Percentiles rank a stretch among this genome's conserved stretches.
Evolutionary conservation across 2,797 vertebrate species (phyloP).

Genomic region (Aratinga solstitialis): DNA sequence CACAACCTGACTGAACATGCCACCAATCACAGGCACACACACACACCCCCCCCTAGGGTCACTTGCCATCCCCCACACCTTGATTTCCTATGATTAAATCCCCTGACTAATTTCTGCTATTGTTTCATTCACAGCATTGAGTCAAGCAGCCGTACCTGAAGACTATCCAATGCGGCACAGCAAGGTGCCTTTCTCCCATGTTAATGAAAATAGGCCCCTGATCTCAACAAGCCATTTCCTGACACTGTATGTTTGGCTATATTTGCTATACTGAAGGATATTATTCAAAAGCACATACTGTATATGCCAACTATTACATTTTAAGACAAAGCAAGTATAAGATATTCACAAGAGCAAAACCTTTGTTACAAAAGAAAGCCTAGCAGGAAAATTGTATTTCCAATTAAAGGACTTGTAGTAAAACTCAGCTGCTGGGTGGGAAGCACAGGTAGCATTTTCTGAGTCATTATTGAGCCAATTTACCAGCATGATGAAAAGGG

Average conservation of each 20-base stretch:
- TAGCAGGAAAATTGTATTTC: not conserved
- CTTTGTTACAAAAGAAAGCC: not conserved
- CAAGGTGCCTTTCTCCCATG: not conserved
- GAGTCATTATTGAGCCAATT: not conserved
- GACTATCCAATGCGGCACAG: not conserved
- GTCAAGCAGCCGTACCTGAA: not conserved
- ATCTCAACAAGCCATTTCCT: not conserved
- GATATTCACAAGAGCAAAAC: not conserved
- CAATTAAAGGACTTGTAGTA: not conserved
- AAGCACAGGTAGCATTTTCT: not conserved
- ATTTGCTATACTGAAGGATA: not conserved
- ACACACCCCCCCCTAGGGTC: accelerated
- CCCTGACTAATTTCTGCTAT: not conserved
- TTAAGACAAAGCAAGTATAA: not conserved
- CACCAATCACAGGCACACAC: not conserved
- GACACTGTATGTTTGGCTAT: not conserved
- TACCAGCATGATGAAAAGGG: not conserved
- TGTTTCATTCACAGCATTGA: not conserved
- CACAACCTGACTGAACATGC: accelerated
- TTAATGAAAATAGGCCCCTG: not conserved
- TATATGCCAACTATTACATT: not conserved
- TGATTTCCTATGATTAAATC: not conserved
- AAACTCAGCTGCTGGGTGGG: not conserved
- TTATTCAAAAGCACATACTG: not conserved
- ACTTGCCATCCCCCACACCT: not conserved